Evolutionary conservation across 2,888 invertebrate genomes (phyloP).

Genomic region (Mallateleia sp.): DNA sequence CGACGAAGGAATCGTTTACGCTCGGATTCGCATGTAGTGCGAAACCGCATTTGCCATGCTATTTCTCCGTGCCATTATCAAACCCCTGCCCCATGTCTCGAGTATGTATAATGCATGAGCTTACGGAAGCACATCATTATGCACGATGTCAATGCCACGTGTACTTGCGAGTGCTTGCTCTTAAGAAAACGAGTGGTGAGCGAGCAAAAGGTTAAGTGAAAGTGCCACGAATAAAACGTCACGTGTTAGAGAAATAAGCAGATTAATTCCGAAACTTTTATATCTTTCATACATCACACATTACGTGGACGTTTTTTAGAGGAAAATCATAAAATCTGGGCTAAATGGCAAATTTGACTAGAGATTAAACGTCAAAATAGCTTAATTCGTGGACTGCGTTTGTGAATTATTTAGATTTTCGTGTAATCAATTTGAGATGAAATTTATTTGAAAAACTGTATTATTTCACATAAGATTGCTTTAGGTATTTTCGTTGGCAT

Average conservation of each 20-base stretch:
- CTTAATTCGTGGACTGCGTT: too few relatives aligned
- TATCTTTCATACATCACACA: not conserved
- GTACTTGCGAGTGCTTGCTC: conserved; percentile 53
- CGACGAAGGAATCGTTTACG: conserved; percentile 52
- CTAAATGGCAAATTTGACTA: too few relatives aligned
- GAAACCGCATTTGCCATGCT: conserved; percentile 57
- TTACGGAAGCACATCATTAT: conserved; percentile 74
- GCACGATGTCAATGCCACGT: conserved; percentile 74
- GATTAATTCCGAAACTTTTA: conserved; percentile 40
- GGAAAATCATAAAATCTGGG: too few relatives aligned
- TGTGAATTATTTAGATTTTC: too few relatives aligned
- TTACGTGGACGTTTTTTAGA: not conserved
- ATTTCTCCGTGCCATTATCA: conserved; percentile 63
- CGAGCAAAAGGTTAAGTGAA: conserved; percentile 66
- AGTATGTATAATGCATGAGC: conserved; percentile 73
- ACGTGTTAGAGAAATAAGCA: conserved; percentile 24
- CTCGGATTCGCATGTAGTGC: conserved; percentile 46
- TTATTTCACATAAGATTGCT: too few relatives aligned
- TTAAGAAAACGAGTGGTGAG: conserved; percentile 62
- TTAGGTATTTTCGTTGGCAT: too few relatives aligned
- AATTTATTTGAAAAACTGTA: too few relatives aligned
- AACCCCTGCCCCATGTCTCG: conserved; percentile 1
- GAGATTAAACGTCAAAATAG: too few relatives aligned
- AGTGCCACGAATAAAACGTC: conserved; percentile 44
- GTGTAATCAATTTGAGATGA: too few relatives aligned